Base-by-base conservation (phyloP, 2,888 invertebrate genomes). In the Lithophane semibrunnea region DNA sequence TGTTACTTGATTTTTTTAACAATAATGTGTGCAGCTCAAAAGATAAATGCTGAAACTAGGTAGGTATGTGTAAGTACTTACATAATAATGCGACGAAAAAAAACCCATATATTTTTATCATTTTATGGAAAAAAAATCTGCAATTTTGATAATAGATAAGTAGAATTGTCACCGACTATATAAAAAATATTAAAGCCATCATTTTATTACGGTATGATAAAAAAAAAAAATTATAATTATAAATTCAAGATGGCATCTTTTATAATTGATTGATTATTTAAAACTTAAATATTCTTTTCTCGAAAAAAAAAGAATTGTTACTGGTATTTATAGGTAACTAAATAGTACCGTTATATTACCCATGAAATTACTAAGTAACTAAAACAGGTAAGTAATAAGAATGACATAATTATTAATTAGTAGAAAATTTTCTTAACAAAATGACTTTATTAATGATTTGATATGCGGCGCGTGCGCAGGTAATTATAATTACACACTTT, bases 341-440 rank as follows among this genome's bases (percentile, higher is more conserved):
- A 16, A 29, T 42, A 8, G 8, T 16, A 24, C 13, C 16, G 54
- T 24, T 42, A 9, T 4, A 3, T 29, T 8, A 44, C 1, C 75
- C 73, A 24, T 75, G 75, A 75, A 75, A 75, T 75, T 73, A 7
- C 12, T 18, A 0, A 54, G 44, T 72, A n/a, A 42, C 5, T 5
- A n/a, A 71, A 18, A 61, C 52, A 52, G 16, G 68, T n/a, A 16
- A 10, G 12, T 44, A 29, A 12, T 44, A 37, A 37, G 4, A 37
- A 5, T 37, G 4, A 5, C 37, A 37, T 12, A 49, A 56, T 37
- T 3, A 37, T 37, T 21, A 3, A 29, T n/a, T 10, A 18, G n/a
- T 10, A 18, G n/a, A 2, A 0, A n/a, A 18, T 42, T 12, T 42
- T 42, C n/a, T 7, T n/a, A 10, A 3, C 16, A n/a, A 68, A 42